phyloP scores from a whole-genome alignment of 2,113 vertebrate species.

The Burhinus oedicnemus region DNA sequence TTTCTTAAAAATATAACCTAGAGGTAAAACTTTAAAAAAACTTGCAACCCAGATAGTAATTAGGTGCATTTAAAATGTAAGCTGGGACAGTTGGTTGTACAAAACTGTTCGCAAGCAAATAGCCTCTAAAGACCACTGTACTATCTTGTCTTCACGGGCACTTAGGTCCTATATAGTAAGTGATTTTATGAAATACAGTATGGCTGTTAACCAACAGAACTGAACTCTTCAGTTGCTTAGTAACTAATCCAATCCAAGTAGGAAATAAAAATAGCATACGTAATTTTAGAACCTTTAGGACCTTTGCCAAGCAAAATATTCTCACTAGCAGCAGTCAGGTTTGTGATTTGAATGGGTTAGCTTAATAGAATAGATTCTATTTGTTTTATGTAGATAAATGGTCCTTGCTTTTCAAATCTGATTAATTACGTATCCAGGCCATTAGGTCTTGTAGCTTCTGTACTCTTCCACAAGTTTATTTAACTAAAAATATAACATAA shows the following conservation, averaged over 20 bases:
- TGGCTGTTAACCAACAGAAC: conserved; percentile 77
- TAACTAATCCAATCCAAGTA: conserved; percentile 80
- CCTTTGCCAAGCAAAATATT: conserved; percentile 77
- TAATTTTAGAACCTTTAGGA: conserved; percentile 81
- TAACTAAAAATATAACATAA: conserved; percentile 24
- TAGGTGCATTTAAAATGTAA: neutral
- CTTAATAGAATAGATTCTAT: conserved; percentile 48
- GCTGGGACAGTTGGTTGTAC: neutral
- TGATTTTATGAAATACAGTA: conserved; percentile 60
- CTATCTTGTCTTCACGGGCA: neutral
- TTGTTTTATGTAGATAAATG: conserved; percentile 34
- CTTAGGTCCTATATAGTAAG: conserved; percentile 32
- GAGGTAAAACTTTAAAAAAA: neutral
- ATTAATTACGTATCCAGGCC: neutral
- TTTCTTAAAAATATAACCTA: neutral
- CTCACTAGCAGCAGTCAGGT: conserved; percentile 69
- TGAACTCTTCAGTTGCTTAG: conserved; percentile 80
- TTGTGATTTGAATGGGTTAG: conserved; percentile 67
- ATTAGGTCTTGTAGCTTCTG: conserved; percentile 22
- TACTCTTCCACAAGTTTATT: conserved; percentile 30
- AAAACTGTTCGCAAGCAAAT: neutral
- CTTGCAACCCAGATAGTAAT: neutral
- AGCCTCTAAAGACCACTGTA: neutral
- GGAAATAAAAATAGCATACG: conserved; percentile 80
- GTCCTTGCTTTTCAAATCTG: conserved; percentile 18